These are phyloP conservation scores for Caenorhabditis sp. DNA, from an alignment of 2,888 invertebrate species.

Conservation along the genomic window DNA sequence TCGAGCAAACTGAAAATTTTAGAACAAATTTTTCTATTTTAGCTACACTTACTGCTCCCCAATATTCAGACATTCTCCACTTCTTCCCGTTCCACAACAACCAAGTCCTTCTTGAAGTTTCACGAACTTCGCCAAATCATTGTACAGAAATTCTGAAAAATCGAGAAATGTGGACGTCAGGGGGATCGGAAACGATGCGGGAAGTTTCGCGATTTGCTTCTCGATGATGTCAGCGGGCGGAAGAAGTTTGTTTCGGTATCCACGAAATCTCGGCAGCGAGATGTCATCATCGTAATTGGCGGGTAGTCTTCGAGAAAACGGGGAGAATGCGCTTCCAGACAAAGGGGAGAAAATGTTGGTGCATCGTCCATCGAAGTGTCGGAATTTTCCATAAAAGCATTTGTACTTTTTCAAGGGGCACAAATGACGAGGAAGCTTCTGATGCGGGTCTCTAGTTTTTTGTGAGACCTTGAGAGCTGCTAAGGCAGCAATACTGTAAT, in stretches of 20 bases:
- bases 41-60: constrained; percentile 47
- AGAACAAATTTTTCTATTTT: too few relatives aligned
- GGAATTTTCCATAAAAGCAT: constrained; percentile 48
- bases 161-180: constrained; percentile 47
- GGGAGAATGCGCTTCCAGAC: constrained; percentile 40
- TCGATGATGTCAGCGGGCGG: constrained; percentile 30
- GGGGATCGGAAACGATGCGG: constrained; percentile 1
- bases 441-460: constrained; percentile 10
- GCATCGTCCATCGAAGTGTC: constrained; percentile 53
- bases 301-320: constrained; percentile 50
- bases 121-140: constrained; percentile 41
- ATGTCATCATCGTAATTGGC: constrained; percentile 62
- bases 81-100: constrained; percentile 40
- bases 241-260: constrained; percentile 15
- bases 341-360: constrained; percentile 45
- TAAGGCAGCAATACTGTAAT: constrained; percentile 55
- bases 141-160: constrained; percentile 51
- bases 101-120: constrained; percentile 43
- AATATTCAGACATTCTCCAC: constrained; percentile 46
- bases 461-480: constrained; percentile 43
- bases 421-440: constrained; percentile 32
- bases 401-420: constrained; percentile 58
- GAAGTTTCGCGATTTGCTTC: constrained; percentile 26
- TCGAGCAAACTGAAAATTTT: constrained; percentile 39
- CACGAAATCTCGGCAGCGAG: constrained; percentile 24